Percentiles rank a stretch among this genome's conserved stretches.
Conservation (phyloP, 2,113 vertebrate genomes). For the Athene cunicularia region DNA sequence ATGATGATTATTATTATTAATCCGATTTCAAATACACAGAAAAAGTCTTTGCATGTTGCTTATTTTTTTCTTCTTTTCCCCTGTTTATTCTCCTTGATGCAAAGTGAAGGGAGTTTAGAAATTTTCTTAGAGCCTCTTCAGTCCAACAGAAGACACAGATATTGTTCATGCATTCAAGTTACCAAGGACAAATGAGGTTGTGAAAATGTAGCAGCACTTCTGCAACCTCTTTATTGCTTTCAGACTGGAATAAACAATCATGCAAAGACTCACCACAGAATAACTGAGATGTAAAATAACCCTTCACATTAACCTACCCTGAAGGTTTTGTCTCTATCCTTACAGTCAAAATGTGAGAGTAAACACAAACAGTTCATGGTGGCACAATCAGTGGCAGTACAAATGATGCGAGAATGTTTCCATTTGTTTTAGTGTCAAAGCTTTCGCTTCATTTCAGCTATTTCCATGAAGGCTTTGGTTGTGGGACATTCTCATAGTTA, state of each 20-base stretch:
- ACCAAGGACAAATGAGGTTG: not conserved
- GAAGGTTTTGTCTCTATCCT: not conserved
- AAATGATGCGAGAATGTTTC: not conserved
- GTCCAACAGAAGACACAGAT: not conserved
- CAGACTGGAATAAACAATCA: not conserved
- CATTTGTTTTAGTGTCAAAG: not conserved
- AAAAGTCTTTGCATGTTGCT: not conserved
- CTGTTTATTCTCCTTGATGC: not conserved
- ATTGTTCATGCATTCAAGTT: not conserved
- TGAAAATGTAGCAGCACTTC: not conserved
- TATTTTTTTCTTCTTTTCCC: not conserved
- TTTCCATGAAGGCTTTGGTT: not conserved
- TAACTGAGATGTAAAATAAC: not conserved
- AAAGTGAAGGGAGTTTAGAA: not conserved
- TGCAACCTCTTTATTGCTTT: not conserved
- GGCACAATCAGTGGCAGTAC: not conserved
- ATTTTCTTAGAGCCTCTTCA: not conserved
- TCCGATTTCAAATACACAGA: not conserved
- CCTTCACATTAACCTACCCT: not conserved
- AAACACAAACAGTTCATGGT: not conserved
- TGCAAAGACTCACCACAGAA: not conserved
- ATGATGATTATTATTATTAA: too few species aligned
- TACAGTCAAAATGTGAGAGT: not conserved
- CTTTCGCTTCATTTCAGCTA: not conserved
- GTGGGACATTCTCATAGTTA: not conserved